Percentiles rank a stretch among this genome's conserved stretches.
phyloP scores from a whole-genome alignment of 2,113 vertebrate genomes.

The Petrocephalus zakoni region DNA sequence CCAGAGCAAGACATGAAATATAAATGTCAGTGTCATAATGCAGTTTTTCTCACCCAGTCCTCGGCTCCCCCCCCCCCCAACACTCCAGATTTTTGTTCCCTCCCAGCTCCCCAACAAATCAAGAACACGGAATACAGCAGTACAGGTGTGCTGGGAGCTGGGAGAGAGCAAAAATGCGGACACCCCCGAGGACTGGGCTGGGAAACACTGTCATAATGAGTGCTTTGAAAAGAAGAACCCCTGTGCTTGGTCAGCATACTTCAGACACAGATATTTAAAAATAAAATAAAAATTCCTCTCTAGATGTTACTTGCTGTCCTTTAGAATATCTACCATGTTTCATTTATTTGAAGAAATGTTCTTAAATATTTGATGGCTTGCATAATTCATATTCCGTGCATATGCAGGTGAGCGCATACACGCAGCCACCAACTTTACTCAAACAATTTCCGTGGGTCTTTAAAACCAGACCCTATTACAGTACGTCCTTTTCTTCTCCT shows the following conservation, averaged over 20 bases:
- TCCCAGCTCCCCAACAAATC: background rate
- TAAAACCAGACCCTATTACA: background rate
- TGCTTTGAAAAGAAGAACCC: background rate
- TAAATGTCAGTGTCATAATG: slow-evolving; percentile 29
- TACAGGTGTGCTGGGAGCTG: background rate
- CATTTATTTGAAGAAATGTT: slow-evolving; percentile 19
- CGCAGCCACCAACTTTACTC: background rate
- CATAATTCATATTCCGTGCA: slow-evolving; percentile 19
- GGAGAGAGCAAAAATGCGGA: background rate
- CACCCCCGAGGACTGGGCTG: background rate
- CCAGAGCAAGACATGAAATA: slow-evolving; percentile 32
- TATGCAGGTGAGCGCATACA: background rate
- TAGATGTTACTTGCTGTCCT: slow-evolving; percentile 9
- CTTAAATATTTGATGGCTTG: slow-evolving; percentile 32
- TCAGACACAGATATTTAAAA: background rate
- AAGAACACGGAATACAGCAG: background rate
- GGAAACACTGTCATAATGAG: background rate
- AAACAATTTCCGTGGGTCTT: background rate
- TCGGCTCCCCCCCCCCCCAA: too few relatives aligned
- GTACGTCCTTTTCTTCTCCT: background rate
- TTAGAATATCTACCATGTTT: slow-evolving; percentile 22
- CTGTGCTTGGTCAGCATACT: background rate
- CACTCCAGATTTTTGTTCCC: too few relatives aligned
- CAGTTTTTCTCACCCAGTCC: background rate
- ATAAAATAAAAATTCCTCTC: background rate